phyloP scores from a whole-genome alignment of 2,888 invertebrate genomes.

The Lycocerus yunnanus region DNA sequence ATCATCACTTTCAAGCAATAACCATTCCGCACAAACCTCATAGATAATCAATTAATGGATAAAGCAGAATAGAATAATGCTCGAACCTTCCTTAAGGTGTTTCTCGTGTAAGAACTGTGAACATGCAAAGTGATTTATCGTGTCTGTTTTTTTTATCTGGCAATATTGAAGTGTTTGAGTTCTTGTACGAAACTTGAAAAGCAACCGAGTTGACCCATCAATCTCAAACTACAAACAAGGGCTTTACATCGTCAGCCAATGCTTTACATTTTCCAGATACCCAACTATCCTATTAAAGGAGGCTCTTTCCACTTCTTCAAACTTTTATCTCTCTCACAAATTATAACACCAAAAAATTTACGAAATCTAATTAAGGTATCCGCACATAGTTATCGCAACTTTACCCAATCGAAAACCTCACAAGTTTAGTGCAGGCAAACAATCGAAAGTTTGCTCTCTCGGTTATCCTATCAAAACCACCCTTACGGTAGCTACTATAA shows the following conservation, averaged over 20 bases:
- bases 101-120: slow-evolving; percentile 30
- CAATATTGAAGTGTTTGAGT: slow-evolving; percentile 7
- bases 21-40: slow-evolving; percentile 13
- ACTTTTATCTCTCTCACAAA: neutral
- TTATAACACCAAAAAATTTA: neutral
- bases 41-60: slow-evolving; percentile 33
- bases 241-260: slow-evolving; percentile 16
- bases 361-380: neutral
- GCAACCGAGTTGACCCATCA: slow-evolving; percentile 18
- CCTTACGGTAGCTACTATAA: too few relatives aligned
- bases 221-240: slow-evolving; percentile 6
- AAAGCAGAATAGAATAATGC: slow-evolving; percentile 31
- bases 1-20: slow-evolving; percentile 8
- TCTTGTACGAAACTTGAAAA: slow-evolving; percentile 8
- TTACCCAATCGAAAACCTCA: neutral
- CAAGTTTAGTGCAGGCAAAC: neutral
- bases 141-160: slow-evolving; percentile 24
- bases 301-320: neutral
- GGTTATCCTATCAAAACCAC: neutral
- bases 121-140: slow-evolving; percentile 36
- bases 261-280: neutral
- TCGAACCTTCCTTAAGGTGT: slow-evolving; percentile 30
- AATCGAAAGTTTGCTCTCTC: neutral
- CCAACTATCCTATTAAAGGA: neutral
- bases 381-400: neutral